Evolutionary conservation across 92 coral and sea anemone species (phyloP).

Genomic region (Plumapathes pennacea): DNA sequence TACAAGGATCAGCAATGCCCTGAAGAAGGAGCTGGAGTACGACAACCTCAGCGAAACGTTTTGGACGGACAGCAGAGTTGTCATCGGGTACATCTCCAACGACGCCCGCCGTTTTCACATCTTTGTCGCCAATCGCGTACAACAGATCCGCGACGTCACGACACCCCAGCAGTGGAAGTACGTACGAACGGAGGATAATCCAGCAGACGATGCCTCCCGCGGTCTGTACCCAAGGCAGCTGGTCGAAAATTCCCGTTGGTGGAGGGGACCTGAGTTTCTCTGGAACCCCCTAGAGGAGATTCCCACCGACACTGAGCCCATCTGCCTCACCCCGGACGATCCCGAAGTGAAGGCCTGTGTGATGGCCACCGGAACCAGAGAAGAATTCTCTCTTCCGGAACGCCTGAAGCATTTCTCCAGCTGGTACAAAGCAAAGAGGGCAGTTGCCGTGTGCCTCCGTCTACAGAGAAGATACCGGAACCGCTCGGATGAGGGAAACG

Average conservation of each 20-base stretch:
- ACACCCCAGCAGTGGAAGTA: conserved; percentile 22
- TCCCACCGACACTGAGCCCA: neutral
- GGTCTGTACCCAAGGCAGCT: conserved; percentile 22
- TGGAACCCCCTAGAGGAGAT: neutral
- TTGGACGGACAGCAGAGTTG: too few relatives aligned
- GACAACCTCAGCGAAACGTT: conserved; percentile 6
- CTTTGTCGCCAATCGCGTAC: conserved; percentile 15
- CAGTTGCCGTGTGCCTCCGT: conserved; percentile 33
- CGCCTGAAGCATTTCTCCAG: conserved; percentile 25
- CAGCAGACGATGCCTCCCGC: conserved; percentile 42
- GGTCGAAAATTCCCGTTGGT: neutral
- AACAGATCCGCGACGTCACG: too few relatives aligned
- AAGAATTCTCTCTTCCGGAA: neutral
- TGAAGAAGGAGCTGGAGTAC: conserved; percentile 8
- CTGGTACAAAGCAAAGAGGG: conserved; percentile 36
- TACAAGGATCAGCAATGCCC: neutral
- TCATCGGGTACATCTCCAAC: conserved; percentile 16
- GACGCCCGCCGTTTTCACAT: conserved; percentile 14
- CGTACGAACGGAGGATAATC: conserved; percentile 15
- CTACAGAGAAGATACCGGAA: neutral
- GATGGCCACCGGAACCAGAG: conserved; percentile 1
- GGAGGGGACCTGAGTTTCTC: too few relatives aligned
- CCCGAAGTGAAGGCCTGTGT: conserved; percentile 27
- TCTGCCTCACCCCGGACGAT: conserved; percentile 6
- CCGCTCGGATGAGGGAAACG: neutral